Percentiles rank a stretch among this genome's conserved stretches.
Conservation (phyloP, 2,888 invertebrate genomes). For the Lapara coniferarum region DNA sequence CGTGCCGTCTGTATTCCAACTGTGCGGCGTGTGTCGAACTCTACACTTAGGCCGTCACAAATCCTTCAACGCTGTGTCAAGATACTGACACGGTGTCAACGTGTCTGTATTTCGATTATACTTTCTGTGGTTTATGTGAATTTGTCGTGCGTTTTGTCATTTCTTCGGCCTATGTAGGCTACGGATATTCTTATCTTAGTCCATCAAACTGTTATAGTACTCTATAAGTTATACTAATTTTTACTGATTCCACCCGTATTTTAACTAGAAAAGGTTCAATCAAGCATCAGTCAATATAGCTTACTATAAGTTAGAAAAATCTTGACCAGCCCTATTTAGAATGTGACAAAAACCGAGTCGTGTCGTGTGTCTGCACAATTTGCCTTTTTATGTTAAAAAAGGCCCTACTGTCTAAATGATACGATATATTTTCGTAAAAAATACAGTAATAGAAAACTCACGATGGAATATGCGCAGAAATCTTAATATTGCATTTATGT, state of each 20-base stretch:
- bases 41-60: conserved; percentile 6
- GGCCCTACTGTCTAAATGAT: too few species aligned
- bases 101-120: neutral
- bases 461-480: neutral
- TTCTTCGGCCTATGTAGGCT: neutral
- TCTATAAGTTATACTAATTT: too few species aligned
- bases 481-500: conserved; percentile 24
- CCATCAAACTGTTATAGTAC: too few species aligned
- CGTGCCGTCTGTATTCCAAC: neutral
- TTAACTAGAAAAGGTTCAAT: too few species aligned
- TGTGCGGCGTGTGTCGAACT: neutral
- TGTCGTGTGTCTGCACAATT: too few species aligned
- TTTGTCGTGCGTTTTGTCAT: neutral
- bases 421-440: neutral
- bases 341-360: too few species aligned
- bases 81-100: conserved; percentile 16
- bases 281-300: too few species aligned
- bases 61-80: conserved; percentile 20
- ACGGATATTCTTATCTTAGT: neutral
- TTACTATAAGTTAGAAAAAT: too few species aligned
- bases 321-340: too few species aligned
- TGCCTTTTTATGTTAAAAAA: too few species aligned
- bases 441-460: neutral
- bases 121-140: conserved; percentile 6
- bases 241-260: too few species aligned